Base-by-base conservation (phyloP, 1,140 invertebrate species). In the Cotesia vestalis region DNA sequence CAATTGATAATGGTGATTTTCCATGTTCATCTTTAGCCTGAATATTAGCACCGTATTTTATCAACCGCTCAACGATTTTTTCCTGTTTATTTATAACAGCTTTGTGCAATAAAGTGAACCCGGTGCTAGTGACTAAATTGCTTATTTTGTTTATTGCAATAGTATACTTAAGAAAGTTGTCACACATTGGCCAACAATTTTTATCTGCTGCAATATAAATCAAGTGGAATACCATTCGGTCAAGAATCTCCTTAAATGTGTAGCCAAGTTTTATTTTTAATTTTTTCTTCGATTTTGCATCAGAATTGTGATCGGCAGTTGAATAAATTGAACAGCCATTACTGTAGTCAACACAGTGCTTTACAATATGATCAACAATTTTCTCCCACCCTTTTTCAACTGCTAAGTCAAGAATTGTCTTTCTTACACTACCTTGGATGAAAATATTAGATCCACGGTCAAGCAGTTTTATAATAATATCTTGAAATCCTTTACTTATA, bases 1-100 rank as follows among this genome's bases (percentile, higher is more conserved):
- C 70, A 59, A 59, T 59, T n/a, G 40, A 64, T 38, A 72, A 55
- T 34, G 70, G 70, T 40, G 35, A n/a, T 2, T 72, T 66, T 11
- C 53, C 62, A 17, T 5, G 12, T 17, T 20, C 4, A 64, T 69
- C 67, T 51, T 52, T 38, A n/a, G 20, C 52, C 53, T 72, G 72
- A 4, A 75, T 40, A 53, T 72, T 57, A 35, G 74, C 74, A 20
- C 57, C 71, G 20, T 60, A 34, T 35, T 46, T 73, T 46, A 75
- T 69, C 27, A 75, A 71, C 40, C 69, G 11, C 66, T 73, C 38
- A 4, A 63, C 62, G 4, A 70, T 40, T 60, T 69, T 62, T 14
- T 38, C 5, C 40, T 72, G 57, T 20, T 53, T 60, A 17, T 55
- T 64, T 46, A 66, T 59, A 5, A 63, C 66, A 14, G 71, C 71